phyloP scores from a whole-genome alignment of 2,797 vertebrate genomes.

The Gymnothorax javanicus region DNA sequence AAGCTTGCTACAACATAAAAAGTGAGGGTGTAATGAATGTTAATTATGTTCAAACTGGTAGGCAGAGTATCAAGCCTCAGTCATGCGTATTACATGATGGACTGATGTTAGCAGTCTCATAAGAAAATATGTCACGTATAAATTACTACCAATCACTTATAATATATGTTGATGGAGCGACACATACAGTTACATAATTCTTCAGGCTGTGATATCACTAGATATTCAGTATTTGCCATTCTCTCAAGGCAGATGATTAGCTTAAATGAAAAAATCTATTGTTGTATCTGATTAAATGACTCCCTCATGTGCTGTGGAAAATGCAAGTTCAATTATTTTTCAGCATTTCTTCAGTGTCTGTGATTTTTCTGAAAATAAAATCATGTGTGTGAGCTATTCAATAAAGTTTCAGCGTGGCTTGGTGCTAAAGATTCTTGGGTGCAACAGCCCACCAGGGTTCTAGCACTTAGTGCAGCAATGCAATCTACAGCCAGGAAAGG shows the following conservation, averaged over 20 bases:
- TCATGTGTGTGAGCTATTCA: background rate
- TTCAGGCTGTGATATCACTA: background rate
- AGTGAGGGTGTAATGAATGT: background rate
- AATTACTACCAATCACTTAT: background rate
- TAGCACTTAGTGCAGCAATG: too few species aligned
- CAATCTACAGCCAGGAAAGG: too few species aligned
- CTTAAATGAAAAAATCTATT: background rate
- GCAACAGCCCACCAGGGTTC: too few species aligned
- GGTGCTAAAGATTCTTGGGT: background rate
- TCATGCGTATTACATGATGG: background rate
- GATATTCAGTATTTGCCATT: background rate
- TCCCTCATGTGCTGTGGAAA: background rate
- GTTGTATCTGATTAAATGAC: background rate
- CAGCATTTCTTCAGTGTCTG: background rate
- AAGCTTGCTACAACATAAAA: background rate
- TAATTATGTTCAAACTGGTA: background rate
- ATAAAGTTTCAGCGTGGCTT: background rate
- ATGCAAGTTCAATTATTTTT: background rate
- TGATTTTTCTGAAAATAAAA: background rate
- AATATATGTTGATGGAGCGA: background rate
- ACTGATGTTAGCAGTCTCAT: background rate
- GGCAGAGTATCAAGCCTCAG: background rate
- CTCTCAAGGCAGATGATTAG: background rate
- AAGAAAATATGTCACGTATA: background rate
- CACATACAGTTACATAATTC: background rate